These are phyloP conservation scores for Rousettus madagascariensis DNA, from an alignment of 2,797 vertebrate genomes.

Conservation along the genomic window DNA sequence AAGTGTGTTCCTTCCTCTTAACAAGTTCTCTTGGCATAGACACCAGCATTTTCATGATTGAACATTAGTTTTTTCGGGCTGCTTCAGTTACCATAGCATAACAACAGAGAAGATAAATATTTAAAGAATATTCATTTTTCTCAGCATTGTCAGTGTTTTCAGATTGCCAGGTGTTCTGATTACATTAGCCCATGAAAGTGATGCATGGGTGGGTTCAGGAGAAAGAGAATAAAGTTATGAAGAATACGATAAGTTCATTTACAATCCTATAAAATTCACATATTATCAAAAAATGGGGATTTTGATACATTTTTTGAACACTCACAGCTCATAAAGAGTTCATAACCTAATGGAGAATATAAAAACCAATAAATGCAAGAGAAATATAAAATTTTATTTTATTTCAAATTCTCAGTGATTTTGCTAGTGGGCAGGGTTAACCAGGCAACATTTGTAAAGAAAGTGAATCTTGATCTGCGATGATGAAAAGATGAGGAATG, in stretches of 20 bases:
- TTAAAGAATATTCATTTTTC: background rate
- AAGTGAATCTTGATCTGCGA: background rate
- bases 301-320: background rate
- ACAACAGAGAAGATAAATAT: background rate
- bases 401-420: constrained; percentile 18
- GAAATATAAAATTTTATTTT: constrained; percentile 15
- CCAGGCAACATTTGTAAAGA: constrained; percentile 13
- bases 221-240: constrained; percentile 4
- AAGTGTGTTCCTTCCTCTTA: background rate
- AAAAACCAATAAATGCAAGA: background rate
- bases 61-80: background rate
- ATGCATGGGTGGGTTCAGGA: background rate
- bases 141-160: background rate
- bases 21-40: background rate
- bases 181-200: background rate
- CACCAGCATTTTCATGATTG: background rate
- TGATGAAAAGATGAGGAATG: background rate
- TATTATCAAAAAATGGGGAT: background rate
- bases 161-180: background rate
- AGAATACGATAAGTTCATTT: constrained; percentile 1
- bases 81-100: background rate
- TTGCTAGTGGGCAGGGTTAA: background rate
- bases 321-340: background rate
- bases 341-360: constrained; percentile 19
- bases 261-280: background rate